Base-by-base conservation (phyloP, 2,888 invertebrate genomes). In the Tinea trinotella region DNA sequence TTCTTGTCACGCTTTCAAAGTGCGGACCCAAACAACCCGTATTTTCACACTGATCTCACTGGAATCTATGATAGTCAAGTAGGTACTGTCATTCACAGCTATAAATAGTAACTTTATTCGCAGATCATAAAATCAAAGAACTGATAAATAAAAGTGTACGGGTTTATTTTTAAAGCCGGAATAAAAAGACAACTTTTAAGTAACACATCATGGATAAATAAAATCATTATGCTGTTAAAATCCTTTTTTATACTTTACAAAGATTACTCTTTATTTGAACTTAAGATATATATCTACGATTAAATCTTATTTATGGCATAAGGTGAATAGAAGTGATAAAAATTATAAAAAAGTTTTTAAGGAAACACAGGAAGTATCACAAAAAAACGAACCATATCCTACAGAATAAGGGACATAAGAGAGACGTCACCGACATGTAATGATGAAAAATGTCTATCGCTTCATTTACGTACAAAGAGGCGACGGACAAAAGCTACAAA, bases 341-440 rank as follows among this genome's bases (percentile, higher is more conserved):
- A 72, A 63, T 68, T 62, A 73, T 76, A 77, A 82, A 80, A 57
- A 77, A 71, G 63, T 57, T 57, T 58, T 58, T 61, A 20, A 61
- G 59, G 60, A 62, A 60, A 66, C 65, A 72, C 79, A 79, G 81
- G 82, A 82, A 81, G 67, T 70, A 65, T 67, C 59, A 61, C 64
- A 65, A 64, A 79, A 80, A 81, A 80, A 78, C 69, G 68, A 66
- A 64, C 65, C 68, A 70, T 73, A 75, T 82, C 80, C 81, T 78
- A 64, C 65, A 64, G 65, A 64, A 73, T 77, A 72, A 70, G 70
- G 78, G 77, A 74, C 73, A 68, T 76, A 71, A 70, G 65, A 58
- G 64, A 64, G 60, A 60, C 64, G 65, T 56, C 56, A 56, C 54
- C 58, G 67, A 70, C 74, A 53, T 67, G 66, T 70, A 68, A 71